A percentile compares a stretch with the other conserved stretches of the same genome.
phyloP scores from a whole-genome alignment of 92 coral and sea anemone species.

The Pocillopora grandis region DNA sequence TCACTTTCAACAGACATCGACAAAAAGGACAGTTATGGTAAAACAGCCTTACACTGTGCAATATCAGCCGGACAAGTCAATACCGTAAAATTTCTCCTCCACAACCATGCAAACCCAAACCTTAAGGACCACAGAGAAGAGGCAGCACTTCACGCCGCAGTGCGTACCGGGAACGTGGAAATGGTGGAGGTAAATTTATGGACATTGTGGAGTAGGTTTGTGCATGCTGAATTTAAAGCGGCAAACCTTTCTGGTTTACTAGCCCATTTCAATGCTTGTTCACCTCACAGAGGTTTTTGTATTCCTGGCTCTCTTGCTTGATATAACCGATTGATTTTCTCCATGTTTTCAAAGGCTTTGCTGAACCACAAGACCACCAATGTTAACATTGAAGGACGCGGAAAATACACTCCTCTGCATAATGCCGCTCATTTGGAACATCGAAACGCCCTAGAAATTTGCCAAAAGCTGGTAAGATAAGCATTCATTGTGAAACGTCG shows the following conservation, averaged over 20 bases:
- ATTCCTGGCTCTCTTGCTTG: not conserved
- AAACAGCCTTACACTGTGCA: conserved; percentile 93
- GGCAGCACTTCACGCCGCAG: conserved; percentile 85
- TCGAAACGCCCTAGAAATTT: conserved; percentile 77
- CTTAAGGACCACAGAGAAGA: conserved; percentile 88
- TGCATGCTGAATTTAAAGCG: not conserved
- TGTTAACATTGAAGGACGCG: conserved; percentile 82
- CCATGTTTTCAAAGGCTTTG: conserved; percentile 44
- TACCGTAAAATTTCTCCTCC: conserved; percentile 83
- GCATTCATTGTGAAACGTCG: not conserved
- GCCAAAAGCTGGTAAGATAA: conserved; percentile 74
- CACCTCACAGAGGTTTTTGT: too few relatives aligned
- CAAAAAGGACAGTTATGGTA: conserved; percentile 93
- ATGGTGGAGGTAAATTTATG: conserved; percentile 71
- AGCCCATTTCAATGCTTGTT: too few relatives aligned
- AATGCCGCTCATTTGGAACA: conserved; percentile 81
- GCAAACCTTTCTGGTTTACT: too few relatives aligned
- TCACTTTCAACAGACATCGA: conserved; percentile 66
- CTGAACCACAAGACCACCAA: conserved; percentile 69
- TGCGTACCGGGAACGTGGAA: conserved; percentile 85
- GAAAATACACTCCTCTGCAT: conserved; percentile 80
- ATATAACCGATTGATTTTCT: not conserved
- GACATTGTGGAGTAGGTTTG: not conserved
- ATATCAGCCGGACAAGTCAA: conserved; percentile 84
- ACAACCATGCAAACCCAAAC: conserved; percentile 88